phyloP scores from a whole-genome alignment of 1,140 invertebrate genomes.

The Formica exsecta region DNA sequence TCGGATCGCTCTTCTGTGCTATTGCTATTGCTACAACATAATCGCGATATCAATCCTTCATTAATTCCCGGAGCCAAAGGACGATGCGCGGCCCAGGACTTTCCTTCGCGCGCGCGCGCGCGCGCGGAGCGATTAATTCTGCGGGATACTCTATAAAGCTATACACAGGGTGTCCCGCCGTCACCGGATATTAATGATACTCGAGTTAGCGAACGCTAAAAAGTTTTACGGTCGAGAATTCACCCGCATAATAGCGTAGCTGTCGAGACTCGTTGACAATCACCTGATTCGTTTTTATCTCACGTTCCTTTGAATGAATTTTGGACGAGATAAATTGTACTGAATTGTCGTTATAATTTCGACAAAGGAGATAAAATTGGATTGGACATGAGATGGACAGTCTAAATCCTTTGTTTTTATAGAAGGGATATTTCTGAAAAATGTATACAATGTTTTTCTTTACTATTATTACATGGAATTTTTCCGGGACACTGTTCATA shows the following conservation, averaged over 20 bases:
- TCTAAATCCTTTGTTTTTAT: neutral
- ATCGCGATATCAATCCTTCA: conserved; percentile 74
- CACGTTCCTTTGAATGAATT: neutral
- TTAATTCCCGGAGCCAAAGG: conserved; percentile 67
- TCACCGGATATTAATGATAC: conserved; percentile 54
- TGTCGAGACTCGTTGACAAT: conserved; percentile 4
- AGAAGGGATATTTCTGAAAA: neutral
- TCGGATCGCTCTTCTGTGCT: conserved; percentile 37
- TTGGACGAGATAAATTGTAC: neutral
- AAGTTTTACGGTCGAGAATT: conserved; percentile 43
- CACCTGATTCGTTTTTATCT: conserved; percentile 11
- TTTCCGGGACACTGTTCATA: conserved; percentile 11
- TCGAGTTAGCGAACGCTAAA: conserved; percentile 1
- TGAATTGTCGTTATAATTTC: neutral
- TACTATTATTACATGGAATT: neutral
- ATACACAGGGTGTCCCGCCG: conserved; percentile 54
- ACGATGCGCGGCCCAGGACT: conserved; percentile 55
- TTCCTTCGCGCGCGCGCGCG: neutral
- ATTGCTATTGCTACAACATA: conserved; percentile 61
- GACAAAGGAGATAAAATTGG: neutral
- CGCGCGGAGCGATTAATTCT: conserved; percentile 62
- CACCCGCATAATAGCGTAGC: conserved; percentile 22
- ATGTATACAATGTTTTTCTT: neutral
- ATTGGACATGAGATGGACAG: too few relatives aligned
- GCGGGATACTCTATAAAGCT: conserved; percentile 57